Conservation (phyloP, 2,888 invertebrate species). For the Perdita meconis region DNA sequence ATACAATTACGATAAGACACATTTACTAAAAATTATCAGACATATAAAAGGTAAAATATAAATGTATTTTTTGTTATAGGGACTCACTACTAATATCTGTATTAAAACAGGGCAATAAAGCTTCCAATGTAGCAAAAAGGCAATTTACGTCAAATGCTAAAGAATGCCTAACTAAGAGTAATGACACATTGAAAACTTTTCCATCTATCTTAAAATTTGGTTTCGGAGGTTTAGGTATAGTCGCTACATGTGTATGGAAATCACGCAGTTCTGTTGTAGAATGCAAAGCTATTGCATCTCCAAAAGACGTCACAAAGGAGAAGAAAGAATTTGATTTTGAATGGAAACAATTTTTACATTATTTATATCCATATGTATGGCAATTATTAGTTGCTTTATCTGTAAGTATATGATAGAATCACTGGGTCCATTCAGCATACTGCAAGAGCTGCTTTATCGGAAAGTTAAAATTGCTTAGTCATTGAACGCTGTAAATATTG, state of each 20-base stretch:
- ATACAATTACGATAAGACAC: background rate
- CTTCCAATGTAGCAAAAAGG: constrained; percentile 28
- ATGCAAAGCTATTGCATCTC: constrained; percentile 47
- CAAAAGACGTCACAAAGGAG: constrained; percentile 32
- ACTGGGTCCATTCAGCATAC: too few relatives aligned
- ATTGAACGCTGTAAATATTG: too few relatives aligned
- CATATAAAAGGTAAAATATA: background rate
- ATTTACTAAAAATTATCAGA: background rate
- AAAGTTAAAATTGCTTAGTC: too few relatives aligned
- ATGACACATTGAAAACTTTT: constrained; percentile 12
- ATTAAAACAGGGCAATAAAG: constrained; percentile 29
- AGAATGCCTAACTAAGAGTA: constrained; percentile 1
- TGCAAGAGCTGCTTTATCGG: too few relatives aligned
- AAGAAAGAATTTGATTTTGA: constrained; percentile 86
- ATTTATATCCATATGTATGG: constrained; percentile 91
- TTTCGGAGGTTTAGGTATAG: constrained; percentile 63
- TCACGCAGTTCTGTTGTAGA: constrained; percentile 35
- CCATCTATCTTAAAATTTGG: constrained; percentile 60
- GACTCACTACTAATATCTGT: constrained; percentile 30
- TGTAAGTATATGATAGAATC: constrained; percentile 88
- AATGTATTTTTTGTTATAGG: constrained; percentile 49
- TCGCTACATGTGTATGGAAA: constrained; percentile 60
- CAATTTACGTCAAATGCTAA: constrained; percentile 37
- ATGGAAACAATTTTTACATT: constrained; percentile 90
- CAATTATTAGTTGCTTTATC: constrained; percentile 91